Evolutionary conservation across 2,113 vertebrate species (phyloP), one percentile per base, ranked within the genome.

Genomic region (Holacanthus passer): DNA sequence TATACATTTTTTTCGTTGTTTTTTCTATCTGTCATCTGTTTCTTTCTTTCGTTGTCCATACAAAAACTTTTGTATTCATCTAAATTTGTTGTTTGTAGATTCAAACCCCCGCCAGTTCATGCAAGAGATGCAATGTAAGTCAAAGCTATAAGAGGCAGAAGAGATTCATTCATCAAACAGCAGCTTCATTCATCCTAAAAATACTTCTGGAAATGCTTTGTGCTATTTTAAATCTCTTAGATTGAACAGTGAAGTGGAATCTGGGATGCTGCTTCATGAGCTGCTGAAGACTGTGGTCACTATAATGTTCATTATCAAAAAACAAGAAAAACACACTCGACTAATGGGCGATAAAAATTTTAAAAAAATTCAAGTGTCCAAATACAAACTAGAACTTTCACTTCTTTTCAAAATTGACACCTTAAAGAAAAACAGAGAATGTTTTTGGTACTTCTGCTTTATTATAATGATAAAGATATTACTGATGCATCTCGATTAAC

Each of bases 241-340:
- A 41, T 19, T 12, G 7, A 50, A 68, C 19, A 9, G 17, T 56
- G 1, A 71, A 20, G 37, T 31, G 52, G 37, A 58, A 20, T 53
- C 47, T 19, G 48, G 13, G 2, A 37, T 19, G 63, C 60, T 45
- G 39, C 64, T 47, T 20, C n/a, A 69, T 10, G 31, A 55, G n/a
- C 68, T 55, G n/a, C 52, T n/a, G 27, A 43, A 5, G 22, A 58
- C 58, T 45, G 16, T 45, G 19, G 37, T 43, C 12, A 58, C 11
- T 71, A 22, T 45, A 59, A n/a, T 47, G 29, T 59, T 32, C 39
- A n/a, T 73, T n/a, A n/a, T 37, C n/a, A n/a, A n/a, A n/a, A n/a
- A n/a, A n/a, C n/a, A n/a, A n/a, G n/a, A n/a, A n/a, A 29, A 55
- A 70, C 39, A 13, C 32, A 29, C 31, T 27, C 17, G 2, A 67